Percentiles rank a stretch among this genome's conserved stretches.
These are phyloP conservation scores for Heliocidaris tuberculata DNA, from an alignment of 35 echinoderm and acorn worm genomes.

Conservation along the genomic window DNA sequence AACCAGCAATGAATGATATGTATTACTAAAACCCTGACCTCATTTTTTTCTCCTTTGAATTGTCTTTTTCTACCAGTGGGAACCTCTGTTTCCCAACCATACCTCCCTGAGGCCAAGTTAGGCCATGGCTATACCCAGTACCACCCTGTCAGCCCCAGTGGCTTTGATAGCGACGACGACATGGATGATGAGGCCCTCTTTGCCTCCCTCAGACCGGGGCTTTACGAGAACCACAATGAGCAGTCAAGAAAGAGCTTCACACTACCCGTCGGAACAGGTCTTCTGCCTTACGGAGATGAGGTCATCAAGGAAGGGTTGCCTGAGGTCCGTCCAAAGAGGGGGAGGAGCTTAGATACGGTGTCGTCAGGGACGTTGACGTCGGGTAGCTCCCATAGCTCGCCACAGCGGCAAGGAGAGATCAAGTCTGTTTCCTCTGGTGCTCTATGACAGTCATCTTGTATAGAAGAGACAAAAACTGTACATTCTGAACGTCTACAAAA, in stretches of 20 bases:
- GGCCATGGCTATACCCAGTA: constrained; percentile 61
- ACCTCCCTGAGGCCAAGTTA: constrained; percentile 54
- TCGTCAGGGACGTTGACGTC: neutral
- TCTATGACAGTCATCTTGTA: neutral
- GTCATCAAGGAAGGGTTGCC: neutral
- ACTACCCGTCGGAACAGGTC: neutral
- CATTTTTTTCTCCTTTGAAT: neutral
- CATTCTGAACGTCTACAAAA: neutral
- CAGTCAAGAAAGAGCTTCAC: neutral
- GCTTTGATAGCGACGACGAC: constrained; percentile 20
- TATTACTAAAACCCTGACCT: too few species aligned
- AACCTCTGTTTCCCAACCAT: neutral
- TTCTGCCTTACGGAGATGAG: neutral
- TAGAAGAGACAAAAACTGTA: neutral
- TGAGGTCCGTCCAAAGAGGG: neutral
- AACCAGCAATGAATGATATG: too few species aligned
- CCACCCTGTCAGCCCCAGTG: constrained; percentile 17
- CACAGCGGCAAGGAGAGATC: neutral
- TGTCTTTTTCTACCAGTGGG: neutral
- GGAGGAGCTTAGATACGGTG: constrained; percentile 15
- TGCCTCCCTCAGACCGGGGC: neutral
- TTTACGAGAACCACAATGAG: neutral
- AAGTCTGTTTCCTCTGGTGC: neutral
- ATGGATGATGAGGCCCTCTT: constrained; percentile 53
- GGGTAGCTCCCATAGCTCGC: neutral